phyloP scores from a whole-genome alignment of 1,140 invertebrate species.

The Nasonia vitripennis region DNA sequence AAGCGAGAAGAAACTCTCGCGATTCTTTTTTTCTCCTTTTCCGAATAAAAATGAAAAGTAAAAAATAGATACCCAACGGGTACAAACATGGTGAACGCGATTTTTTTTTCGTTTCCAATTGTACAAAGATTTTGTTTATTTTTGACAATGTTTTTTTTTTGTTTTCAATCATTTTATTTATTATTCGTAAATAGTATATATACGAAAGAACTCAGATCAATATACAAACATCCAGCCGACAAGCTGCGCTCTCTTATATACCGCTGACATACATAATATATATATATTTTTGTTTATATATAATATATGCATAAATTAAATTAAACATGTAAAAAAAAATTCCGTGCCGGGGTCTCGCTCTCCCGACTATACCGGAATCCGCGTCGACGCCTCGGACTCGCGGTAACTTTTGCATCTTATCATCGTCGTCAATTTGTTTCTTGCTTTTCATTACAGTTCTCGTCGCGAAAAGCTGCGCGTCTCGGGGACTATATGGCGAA shows the following conservation, averaged over 20 bases:
- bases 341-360: slow-evolving; percentile 38
- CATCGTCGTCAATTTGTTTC: not conserved
- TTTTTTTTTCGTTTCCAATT: not conserved
- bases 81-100: not conserved
- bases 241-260: slow-evolving; percentile 39
- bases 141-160: not conserved
- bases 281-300: not conserved
- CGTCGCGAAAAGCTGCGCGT: not conserved
- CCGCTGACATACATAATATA: slow-evolving; percentile 36
- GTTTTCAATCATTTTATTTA: slow-evolving; percentile 27
- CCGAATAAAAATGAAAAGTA: not conserved
- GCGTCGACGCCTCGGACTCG: slow-evolving; percentile 38
- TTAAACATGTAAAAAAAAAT: slow-evolving; percentile 42
- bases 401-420: slow-evolving; percentile 32
- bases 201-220: slow-evolving; percentile 49
- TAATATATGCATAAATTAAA: slow-evolving; percentile 45
- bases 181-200: slow-evolving; percentile 22
- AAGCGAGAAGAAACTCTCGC: not conserved
- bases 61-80: not conserved
- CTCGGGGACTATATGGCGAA: not conserved
- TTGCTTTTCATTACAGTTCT: not conserved
- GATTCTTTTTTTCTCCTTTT: too few relatives aligned
- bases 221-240: slow-evolving; percentile 46
- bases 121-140: not conserved
- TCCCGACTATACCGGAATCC: slow-evolving; percentile 32